Evolutionary conservation across 2,113 vertebrate species (phyloP).

Genomic region (Anser brachyrhynchus): DNA sequence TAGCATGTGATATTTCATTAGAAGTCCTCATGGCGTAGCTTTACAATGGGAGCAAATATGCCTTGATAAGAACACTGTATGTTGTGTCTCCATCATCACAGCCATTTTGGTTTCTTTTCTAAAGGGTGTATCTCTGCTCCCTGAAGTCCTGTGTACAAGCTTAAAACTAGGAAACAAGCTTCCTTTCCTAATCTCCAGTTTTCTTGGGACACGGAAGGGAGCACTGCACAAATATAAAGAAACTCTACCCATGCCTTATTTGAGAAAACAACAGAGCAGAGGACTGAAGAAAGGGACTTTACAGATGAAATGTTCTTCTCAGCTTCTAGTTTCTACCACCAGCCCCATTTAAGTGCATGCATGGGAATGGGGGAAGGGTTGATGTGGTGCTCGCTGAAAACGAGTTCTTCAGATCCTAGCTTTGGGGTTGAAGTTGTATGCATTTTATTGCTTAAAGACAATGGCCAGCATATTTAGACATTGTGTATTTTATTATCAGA

Average conservation of each 20-base stretch:
- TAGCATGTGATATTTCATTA: background rate
- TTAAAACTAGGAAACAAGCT: background rate
- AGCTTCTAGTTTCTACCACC: background rate
- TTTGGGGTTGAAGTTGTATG: background rate
- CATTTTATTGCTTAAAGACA: background rate
- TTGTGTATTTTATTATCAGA: background rate
- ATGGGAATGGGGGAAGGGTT: background rate
- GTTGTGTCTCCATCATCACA: background rate
- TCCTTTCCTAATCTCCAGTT: background rate
- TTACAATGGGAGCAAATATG: background rate
- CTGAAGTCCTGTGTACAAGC: background rate
- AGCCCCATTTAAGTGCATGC: background rate
- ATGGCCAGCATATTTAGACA: background rate
- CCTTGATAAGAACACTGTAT: background rate
- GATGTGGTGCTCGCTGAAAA: background rate
- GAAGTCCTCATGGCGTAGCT: background rate
- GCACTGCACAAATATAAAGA: background rate
- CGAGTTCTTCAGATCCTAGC: background rate
- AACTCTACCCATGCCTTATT: background rate
- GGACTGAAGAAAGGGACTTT: background rate
- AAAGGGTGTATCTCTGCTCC: background rate
- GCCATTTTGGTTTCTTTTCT: background rate
- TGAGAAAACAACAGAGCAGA: background rate
- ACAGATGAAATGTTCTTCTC: background rate
- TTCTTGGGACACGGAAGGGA: background rate